phyloP scores from a whole-genome alignment of 2,797 vertebrate genomes.

The Melanotaenia trifasciata region DNA sequence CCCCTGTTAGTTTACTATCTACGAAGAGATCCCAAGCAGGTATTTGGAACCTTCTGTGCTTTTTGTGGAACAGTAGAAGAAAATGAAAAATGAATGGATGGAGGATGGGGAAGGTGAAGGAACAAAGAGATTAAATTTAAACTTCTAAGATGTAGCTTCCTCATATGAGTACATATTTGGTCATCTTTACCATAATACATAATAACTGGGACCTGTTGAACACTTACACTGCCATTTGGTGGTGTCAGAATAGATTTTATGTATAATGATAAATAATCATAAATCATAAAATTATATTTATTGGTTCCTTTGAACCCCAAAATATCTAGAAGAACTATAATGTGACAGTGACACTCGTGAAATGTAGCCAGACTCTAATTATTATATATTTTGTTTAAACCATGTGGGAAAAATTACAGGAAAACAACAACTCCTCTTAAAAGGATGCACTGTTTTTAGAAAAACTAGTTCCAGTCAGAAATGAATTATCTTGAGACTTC shows the following conservation, averaged over 20 bases:
- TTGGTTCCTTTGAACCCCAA: no score
- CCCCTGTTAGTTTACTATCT: conserved; percentile 50
- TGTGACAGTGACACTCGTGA: no score
- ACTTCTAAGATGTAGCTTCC: no score
- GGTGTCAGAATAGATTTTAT: no score
- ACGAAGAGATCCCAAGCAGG: conserved; percentile 47
- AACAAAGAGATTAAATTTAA: conserved; percentile 28
- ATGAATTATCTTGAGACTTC: conserved; percentile 25
- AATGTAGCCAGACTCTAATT: neutral
- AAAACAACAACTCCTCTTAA: neutral
- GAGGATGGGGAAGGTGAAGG: conserved; percentile 7
- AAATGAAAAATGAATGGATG: conserved; percentile 16
- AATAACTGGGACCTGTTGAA: no score
- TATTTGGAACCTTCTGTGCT: conserved; percentile 25
- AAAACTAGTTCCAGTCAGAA: conserved; percentile 15
- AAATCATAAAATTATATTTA: no score
- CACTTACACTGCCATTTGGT: no score
- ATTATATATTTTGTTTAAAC: conserved; percentile 15
- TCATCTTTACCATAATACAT: no score
- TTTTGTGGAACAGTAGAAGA: conserved; percentile 14
- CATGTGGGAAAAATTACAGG: conserved; percentile 3
- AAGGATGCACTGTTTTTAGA: conserved; percentile 13
- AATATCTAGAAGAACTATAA: no score
- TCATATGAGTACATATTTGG: no score
- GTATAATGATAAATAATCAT: no score